Base-by-base conservation (phyloP, 1,140 invertebrate species). In the Drosophila willistoni region DNA sequence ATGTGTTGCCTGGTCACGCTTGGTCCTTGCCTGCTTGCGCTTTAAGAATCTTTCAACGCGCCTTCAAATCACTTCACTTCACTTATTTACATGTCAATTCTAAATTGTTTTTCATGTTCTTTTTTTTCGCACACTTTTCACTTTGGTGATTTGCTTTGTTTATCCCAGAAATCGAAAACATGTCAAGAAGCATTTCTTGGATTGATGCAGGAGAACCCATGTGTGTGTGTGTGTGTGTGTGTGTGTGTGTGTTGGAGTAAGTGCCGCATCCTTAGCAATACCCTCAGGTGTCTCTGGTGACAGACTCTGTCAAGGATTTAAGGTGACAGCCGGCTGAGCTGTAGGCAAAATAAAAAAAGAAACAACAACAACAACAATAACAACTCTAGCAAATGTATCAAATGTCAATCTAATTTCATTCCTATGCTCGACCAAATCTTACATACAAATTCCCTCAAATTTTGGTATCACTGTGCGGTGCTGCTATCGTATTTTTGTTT, bases 381-480 rank as follows among this genome's bases (percentile, higher is more conserved):
- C n/a, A 34, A 36, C 33, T 36, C 33, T 59, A 59, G 70, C 12
- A 71, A 71, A 90, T 87, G 75, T 90, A 87, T 90, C 87, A 90
- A 83, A 89, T 90, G 81, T 87, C 87, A 90, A 90, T 90, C 83
- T 90, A 90, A 90, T 90, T 90, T 91, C 83, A 85, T 89, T 90
- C 85, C 82, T 77, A 81, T 71, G 89, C 89, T 79, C 81, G 68
- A 90, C 64, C 84, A 89, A 17, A 61, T 65, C 61, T n/a, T 19
- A 13, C 59, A 25, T 17, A 57, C 47, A 59, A 71, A 77, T 59
- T 74, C 54, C 73, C 56, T 67, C 64, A 39, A 69, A 60, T 61
- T 36, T 63, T 44, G 66, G 65, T 47, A 56, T 66, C 63, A 64
- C 79, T 71, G 72, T 79, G 73, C 68, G n/a, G n/a, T n/a, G 47